Conservation (phyloP, 2,797 vertebrate genomes). For the Hozukius guyotensis region DNA sequence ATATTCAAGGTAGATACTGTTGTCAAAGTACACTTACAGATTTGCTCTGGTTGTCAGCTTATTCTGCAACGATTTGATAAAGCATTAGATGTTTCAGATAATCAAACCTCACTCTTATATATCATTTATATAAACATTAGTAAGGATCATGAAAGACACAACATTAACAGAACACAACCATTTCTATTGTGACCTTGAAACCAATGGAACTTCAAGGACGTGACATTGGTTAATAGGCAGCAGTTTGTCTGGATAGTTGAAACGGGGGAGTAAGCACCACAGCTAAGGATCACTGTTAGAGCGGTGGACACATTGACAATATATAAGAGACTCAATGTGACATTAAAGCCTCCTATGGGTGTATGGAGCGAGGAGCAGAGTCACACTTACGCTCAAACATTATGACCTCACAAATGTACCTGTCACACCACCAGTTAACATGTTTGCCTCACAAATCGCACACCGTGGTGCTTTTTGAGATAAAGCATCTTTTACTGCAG, state of each 20-base stretch:
- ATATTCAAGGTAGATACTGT: neutral
- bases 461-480: neutral
- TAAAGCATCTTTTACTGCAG: neutral
- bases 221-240: constrained; percentile 7
- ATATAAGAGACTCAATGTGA: constrained; percentile 25
- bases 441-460: neutral
- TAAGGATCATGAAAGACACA: neutral
- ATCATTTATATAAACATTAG: neutral
- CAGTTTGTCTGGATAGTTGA: neutral
- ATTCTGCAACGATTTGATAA: neutral
- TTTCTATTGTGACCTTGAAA: neutral
- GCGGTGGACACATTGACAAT: neutral
- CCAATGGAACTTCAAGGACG: neutral
- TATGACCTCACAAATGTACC: neutral
- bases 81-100: neutral
- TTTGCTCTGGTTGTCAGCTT: neutral
- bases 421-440: neutral
- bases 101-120: neutral
- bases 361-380: neutral
- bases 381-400: neutral
- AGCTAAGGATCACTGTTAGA: constrained; percentile 23
- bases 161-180: neutral
- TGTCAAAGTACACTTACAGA: neutral
- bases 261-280: neutral
- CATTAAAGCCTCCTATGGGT: neutral